phyloP scores from a whole-genome alignment of 2,888 invertebrate genomes.

The Helicoverpa assulta region DNA sequence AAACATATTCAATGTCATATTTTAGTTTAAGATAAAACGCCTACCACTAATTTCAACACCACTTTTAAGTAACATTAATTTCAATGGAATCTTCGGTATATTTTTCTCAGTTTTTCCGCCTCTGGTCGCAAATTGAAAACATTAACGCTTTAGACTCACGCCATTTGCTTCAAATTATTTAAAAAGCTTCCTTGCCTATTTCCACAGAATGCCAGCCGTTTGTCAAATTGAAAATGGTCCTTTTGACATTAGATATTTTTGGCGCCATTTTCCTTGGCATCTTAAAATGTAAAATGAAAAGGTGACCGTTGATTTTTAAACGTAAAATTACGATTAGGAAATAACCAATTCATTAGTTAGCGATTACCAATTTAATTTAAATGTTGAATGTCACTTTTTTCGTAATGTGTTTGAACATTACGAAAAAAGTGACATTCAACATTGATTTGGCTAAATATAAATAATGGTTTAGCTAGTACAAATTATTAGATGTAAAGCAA shows the following conservation, averaged over 20 bases:
- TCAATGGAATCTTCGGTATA: slow-evolving; percentile 5
- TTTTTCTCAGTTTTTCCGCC: slow-evolving; percentile 1
- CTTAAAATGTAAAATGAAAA: not conserved
- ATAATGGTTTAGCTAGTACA: no score
- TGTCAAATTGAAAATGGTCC: slow-evolving; percentile 27
- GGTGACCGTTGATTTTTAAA: not conserved
- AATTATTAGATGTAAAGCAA: no score
- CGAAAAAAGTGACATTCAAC: no score
- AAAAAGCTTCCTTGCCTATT: slow-evolving; percentile 31
- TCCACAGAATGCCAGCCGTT: slow-evolving; percentile 28
- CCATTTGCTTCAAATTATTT: slow-evolving; percentile 54
- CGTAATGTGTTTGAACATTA: no score
- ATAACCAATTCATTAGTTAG: not conserved
- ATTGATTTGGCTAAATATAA: no score
- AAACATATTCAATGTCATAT: no score
- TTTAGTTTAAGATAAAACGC: not conserved
- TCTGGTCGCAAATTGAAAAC: slow-evolving; percentile 36
- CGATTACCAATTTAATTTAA: not conserved
- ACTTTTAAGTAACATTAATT: not conserved
- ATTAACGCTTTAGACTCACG: slow-evolving; percentile 35
- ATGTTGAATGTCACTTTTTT: no score
- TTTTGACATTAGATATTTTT: slow-evolving; percentile 19
- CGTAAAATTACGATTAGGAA: not conserved
- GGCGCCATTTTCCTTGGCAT: not conserved
- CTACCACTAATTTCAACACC: not conserved